Evolutionary conservation across 1,140 invertebrate species (phyloP).

Genomic region (Centruroides vittatus): DNA sequence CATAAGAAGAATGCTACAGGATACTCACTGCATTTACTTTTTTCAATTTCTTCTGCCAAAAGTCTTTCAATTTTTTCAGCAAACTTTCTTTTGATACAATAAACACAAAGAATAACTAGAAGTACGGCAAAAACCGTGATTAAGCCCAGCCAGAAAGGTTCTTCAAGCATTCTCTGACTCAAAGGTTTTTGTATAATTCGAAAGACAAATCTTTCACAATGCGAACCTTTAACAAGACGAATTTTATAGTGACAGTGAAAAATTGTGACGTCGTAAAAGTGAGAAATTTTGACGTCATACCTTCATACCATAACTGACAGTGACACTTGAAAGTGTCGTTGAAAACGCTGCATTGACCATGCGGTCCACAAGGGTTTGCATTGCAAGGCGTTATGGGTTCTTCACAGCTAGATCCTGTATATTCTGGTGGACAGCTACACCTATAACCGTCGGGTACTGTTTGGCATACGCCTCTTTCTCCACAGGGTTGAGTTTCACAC

Average conservation of each 20-base stretch:
- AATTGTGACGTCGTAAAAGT: too few species aligned
- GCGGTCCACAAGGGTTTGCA: slow-evolving; percentile 45
- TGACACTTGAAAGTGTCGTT: slow-evolving; percentile 46
- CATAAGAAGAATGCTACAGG: too few species aligned
- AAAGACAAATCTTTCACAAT: slow-evolving; percentile 44
- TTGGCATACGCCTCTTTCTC: slow-evolving; percentile 47
- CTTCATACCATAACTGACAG: slow-evolving; percentile 57
- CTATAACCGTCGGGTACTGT: slow-evolving; percentile 33
- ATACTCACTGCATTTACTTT: slow-evolving; percentile 24
- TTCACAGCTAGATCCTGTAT: slow-evolving; percentile 43
- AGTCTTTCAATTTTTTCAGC: slow-evolving; percentile 67
- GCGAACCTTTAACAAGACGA: slow-evolving; percentile 26
- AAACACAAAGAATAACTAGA: slow-evolving; percentile 52
- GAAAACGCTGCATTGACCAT: slow-evolving; percentile 42
- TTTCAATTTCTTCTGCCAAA: slow-evolving; percentile 57
- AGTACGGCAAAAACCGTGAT: slow-evolving; percentile 61
- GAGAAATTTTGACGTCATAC: slow-evolving; percentile 21
- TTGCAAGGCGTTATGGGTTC: slow-evolving; percentile 48
- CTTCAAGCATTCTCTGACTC: slow-evolving; percentile 57
- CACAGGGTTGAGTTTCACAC: slow-evolving; percentile 52
- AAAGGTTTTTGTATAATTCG: slow-evolving; percentile 51
- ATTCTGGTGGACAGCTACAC: slow-evolving; percentile 42
- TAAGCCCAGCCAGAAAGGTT: slow-evolving; percentile 68
- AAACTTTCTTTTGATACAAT: slow-evolving; percentile 64
- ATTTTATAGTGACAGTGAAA: neutral